Base-by-base conservation (phyloP, 2,888 invertebrate genomes). In the Epirrita christyi region DNA sequence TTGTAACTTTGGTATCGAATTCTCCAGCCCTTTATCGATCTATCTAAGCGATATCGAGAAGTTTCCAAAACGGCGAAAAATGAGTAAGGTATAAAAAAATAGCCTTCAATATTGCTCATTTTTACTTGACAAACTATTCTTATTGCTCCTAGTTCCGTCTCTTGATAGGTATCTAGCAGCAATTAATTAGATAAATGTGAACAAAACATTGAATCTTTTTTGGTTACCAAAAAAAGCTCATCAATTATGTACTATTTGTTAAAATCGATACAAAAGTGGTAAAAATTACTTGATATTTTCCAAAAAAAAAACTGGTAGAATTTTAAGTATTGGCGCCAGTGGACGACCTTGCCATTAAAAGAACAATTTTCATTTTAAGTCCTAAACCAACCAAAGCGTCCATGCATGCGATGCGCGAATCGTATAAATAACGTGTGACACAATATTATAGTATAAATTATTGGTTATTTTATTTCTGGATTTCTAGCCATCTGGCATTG, bases 311-410 rank as follows among this genome's bases (percentile, higher is more conserved):
- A 43, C 55, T 50, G 51, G 55, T 76, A 75, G 70, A 78, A 81
- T 82, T 73, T 72, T 59, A 70, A 73, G 48, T 55, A 56, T 63
- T 78, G 83, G 83, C 82, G 83, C 83, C 83, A 78, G 68, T 69
- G 67, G 61, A 43, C 73, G 78, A 77, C 81, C 81, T 81, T 80
- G 79, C 65, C 53, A 59, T 53, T 63, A 63, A 73, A 74, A 74
- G 67, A 73, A 65, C 56, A 64, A 70, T 69, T 71, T 70, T 70
- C 42, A 70, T 70, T 70, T 3, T 42, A 27, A 42, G 11, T 48
- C n/a, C 14, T 0, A 3, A 0, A 45, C 44, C 49, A 1, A 49
- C 36, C 9, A 45, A n/a, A 53, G 48, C 21, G 10, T 11, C 2
- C 2, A 10, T 1, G 7, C 32, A 32, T 2, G 10, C 10, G 32